Base-by-base conservation (phyloP, 2,113 vertebrate species). In the Psophia crepitans region DNA sequence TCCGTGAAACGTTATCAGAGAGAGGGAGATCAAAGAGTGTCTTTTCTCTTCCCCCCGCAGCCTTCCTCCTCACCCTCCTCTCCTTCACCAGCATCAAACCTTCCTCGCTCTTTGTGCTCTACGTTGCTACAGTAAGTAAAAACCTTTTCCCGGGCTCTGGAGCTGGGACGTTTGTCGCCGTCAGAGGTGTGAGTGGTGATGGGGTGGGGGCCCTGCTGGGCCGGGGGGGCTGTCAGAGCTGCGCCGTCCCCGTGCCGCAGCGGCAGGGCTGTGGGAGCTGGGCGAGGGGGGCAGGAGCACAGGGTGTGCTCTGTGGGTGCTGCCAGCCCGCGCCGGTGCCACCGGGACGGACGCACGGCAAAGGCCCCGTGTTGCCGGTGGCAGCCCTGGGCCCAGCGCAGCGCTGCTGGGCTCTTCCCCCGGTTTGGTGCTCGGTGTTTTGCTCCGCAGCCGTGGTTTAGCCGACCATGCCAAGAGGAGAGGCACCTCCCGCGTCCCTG, bases 31-130 rank as follows among this genome's bases (percentile, higher is more conserved):
- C 54, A 20, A 70, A 65, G 39, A n/a, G 1, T 43, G n/a, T 87
- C 60, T 18, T 48, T 77, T 77, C 39, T 76, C 87, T 69, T 79
- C 57, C 48, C 11, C 14, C 93, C 10, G 4, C 93, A 99, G 99
- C 96, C n/a, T 98, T 99, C 68, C 23, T 98, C 66, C 98, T 99
- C 63, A 96, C 98, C 76, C 35, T 98, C 66, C 74, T 98, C 39
- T 98, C 98, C 60, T 84, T 95, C 84, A 30, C 94, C 84, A 76
- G 56, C 61, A 30, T 89, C 68, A 6, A 65, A 93, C 98, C 98
- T 5, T 20, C 35, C 33, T 96, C 51, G 0, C 48, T 98, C 14
- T 98, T 98, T 57, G 74, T 41, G 8, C 83, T 98, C 73, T 98
- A 98, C n/a, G 2, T 98, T 15, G 35, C 96, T 54, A 97, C 98